A percentile compares a stretch with the other conserved stretches of the same genome.
These are phyloP conservation scores for Erpornis zantholeuca DNA, from an alignment of 2,113 vertebrate genomes.

Conservation along the genomic window DNA sequence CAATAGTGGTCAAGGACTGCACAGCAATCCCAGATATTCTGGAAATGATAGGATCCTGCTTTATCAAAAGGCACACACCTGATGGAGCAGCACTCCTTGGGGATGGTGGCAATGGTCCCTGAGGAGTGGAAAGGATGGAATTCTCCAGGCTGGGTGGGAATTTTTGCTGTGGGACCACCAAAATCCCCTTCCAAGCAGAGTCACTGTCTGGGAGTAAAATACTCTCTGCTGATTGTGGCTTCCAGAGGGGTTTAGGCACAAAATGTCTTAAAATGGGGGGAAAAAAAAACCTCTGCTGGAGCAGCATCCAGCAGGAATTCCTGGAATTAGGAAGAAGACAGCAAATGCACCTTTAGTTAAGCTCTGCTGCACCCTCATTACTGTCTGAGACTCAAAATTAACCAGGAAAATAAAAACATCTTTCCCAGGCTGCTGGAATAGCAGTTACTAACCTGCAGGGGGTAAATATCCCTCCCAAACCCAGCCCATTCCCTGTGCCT, in stretches of 20 bases:
- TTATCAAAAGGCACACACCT: too few species aligned
- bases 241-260: not conserved
- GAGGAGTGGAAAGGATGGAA: rapidly evolving
- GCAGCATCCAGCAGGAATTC: not conserved
- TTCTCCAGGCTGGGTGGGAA: not conserved
- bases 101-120: not conserved
- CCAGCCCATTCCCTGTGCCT: not conserved
- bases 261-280: not conserved
- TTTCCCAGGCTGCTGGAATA: not conserved
- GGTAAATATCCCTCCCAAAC: not conserved
- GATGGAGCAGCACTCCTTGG: rapidly evolving
- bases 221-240: rapidly evolving
- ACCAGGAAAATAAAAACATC: not conserved
- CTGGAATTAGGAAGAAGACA: not conserved
- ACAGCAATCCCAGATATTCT: not conserved
- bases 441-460: not conserved
- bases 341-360: not conserved
- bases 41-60: not conserved
- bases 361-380: not conserved
- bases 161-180: not conserved
- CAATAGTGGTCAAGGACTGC: rapidly evolving
- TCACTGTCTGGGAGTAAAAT: not conserved
- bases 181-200: not conserved
- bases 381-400: not conserved
- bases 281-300: not conserved